Percentiles rank a stretch among this genome's conserved stretches.
phyloP scores from a whole-genome alignment of 1,140 invertebrate genomes.

The Bombus sylvicola region DNA sequence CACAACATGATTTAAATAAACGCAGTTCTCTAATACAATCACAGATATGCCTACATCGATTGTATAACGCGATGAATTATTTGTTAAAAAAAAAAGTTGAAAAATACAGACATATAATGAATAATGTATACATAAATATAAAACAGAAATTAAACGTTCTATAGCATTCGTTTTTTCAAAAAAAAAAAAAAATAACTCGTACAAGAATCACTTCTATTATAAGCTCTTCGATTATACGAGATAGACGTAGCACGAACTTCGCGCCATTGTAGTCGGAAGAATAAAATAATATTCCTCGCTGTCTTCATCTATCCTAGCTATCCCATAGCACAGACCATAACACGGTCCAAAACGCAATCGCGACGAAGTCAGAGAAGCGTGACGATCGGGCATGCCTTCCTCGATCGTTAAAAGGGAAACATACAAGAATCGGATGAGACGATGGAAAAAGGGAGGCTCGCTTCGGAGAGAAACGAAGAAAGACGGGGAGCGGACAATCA shows the following conservation, averaged over 20 bases:
- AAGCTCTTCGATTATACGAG: background rate
- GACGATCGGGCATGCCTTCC: constrained; percentile 23
- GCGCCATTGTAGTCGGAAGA: background rate
- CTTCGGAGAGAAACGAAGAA: constrained; percentile 4
- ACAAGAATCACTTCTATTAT: background rate
- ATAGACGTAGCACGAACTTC: too few relatives aligned
- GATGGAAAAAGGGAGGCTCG: background rate
- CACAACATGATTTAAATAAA: too few relatives aligned
- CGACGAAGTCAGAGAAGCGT: background rate
- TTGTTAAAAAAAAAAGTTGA: too few relatives aligned
- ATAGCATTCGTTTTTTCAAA: too few relatives aligned
- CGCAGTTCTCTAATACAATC: too few relatives aligned
- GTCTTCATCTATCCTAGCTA: background rate
- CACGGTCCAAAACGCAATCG: too few relatives aligned
- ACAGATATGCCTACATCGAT: background rate
- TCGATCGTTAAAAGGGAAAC: background rate
- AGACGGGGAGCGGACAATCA: constrained; percentile 60
- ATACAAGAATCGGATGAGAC: background rate
- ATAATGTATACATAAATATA: too few relatives aligned
- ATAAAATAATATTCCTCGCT: background rate
- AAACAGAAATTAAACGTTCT: too few relatives aligned
- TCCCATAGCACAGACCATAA: background rate
- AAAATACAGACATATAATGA: too few relatives aligned
- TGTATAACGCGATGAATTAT: too few relatives aligned
- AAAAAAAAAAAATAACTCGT: too few relatives aligned